Evolutionary conservation across 2,113 vertebrate genomes (phyloP).

Genomic region (Cygnus atratus): DNA sequence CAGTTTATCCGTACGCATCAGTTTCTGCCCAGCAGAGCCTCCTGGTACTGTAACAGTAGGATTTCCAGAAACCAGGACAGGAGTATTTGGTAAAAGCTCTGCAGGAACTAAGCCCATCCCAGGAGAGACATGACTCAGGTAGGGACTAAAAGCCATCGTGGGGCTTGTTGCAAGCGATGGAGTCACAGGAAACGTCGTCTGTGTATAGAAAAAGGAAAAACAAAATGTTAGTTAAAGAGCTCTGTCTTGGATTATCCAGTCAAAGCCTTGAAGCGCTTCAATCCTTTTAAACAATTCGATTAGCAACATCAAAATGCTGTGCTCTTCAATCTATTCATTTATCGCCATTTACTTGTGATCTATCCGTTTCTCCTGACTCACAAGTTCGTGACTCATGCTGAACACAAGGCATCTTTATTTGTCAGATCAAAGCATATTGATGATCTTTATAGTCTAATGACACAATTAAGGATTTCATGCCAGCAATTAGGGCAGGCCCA

Average conservation of each 20-base stretch:
- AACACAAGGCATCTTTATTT: slow-evolving; percentile 45
- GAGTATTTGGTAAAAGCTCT: slow-evolving; percentile 90
- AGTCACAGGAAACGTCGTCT: slow-evolving; percentile 92
- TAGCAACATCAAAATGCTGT: not conserved
- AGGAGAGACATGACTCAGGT: slow-evolving; percentile 91
- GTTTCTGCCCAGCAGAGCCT: slow-evolving; percentile 87
- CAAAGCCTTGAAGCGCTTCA: slow-evolving; percentile 7
- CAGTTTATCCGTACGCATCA: slow-evolving; percentile 93
- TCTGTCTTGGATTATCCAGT: not conserved
- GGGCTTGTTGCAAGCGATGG: slow-evolving; percentile 87
- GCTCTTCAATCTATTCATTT: slow-evolving; percentile 13
- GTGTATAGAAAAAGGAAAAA: slow-evolving; percentile 51
- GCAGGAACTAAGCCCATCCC: slow-evolving; percentile 92
- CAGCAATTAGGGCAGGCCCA: slow-evolving; percentile 37
- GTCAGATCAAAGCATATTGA: slow-evolving; percentile 48
- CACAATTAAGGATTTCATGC: slow-evolving; percentile 57
- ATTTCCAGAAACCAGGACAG: slow-evolving; percentile 92
- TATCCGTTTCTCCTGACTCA: slow-evolving; percentile 38
- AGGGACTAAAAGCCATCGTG: slow-evolving; percentile 93
- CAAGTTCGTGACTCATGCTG: slow-evolving; percentile 29
- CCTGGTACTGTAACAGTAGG: slow-evolving; percentile 87
- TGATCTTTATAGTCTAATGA: slow-evolving; percentile 61
- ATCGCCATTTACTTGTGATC: not conserved
- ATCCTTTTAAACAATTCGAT: slow-evolving; percentile 15
- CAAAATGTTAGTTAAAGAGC: not conserved